These are phyloP conservation scores for Papilio machaon DNA, from an alignment of 1,140 invertebrate genomes.

Conservation along the genomic window DNA sequence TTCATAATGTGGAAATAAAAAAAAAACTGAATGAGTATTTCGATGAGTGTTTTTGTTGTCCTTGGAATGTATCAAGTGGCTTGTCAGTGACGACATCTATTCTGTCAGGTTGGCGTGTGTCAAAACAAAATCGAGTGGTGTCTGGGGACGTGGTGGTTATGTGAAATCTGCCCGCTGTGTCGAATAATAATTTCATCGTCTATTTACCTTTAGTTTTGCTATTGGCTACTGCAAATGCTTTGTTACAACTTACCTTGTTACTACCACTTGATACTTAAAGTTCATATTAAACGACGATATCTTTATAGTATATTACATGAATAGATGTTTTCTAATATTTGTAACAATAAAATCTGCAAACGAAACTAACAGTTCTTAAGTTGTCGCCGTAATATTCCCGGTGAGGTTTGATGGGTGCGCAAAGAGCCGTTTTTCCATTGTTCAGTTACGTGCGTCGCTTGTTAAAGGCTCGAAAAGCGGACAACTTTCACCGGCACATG, in stretches of 20 bases:
- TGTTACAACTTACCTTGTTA: neutral
- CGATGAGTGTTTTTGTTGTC: conserved; percentile 37
- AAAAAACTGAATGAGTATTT: conserved; percentile 35
- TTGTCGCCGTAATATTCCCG: neutral
- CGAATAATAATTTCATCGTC: conserved; percentile 45
- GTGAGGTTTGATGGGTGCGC: conserved; percentile 35
- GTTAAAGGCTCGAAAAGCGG: conserved; percentile 51
- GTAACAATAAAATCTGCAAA: neutral
- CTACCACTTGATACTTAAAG: neutral
- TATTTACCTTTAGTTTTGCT: conserved; percentile 39
- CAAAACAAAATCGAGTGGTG: conserved; percentile 79
- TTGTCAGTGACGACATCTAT: conserved; percentile 53
- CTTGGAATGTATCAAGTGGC: conserved; percentile 52
- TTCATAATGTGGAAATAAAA: conserved; percentile 15
- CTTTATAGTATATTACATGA: neutral
- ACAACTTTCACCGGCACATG: conserved; percentile 56
- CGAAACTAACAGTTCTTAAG: conserved; percentile 17
- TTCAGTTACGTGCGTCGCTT: conserved; percentile 46
- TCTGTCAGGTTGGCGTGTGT: conserved; percentile 67
- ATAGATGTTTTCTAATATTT: neutral
- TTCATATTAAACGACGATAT: neutral
- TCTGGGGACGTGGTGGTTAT: conserved; percentile 63
- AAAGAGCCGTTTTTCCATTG: conserved; percentile 52
- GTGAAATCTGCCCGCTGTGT: conserved; percentile 61
- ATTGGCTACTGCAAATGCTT: conserved; percentile 7